Conservation (phyloP, 2,113 vertebrate species). For the Myrmecophaga tridactyla region DNA sequence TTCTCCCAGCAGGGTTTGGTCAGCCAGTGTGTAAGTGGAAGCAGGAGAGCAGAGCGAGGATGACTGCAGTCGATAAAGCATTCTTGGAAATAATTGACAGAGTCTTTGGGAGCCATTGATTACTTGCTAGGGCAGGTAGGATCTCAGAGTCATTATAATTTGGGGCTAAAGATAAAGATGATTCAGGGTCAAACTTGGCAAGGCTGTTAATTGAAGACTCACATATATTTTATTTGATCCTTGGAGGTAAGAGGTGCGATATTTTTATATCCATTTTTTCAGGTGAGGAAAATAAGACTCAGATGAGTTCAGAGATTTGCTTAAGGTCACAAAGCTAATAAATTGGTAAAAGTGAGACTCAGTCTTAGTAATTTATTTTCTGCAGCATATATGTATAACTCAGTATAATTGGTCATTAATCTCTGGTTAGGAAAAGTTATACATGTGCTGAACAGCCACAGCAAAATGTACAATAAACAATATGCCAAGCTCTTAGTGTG, state of each 20-base stretch:
- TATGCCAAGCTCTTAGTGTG: background rate
- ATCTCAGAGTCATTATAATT: slow-evolving; percentile 32
- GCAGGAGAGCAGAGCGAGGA: background rate
- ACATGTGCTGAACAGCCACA: background rate
- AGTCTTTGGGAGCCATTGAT: background rate
- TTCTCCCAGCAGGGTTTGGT: background rate
- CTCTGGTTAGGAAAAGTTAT: background rate
- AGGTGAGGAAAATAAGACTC: slow-evolving; percentile 14
- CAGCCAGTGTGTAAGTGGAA: background rate
- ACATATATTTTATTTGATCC: slow-evolving; percentile 1
- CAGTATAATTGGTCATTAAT: background rate
- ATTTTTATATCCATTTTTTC: slow-evolving; percentile 4
- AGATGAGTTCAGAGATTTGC: slow-evolving; percentile 9
- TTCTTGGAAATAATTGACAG: background rate
- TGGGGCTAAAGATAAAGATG: slow-evolving; percentile 35
- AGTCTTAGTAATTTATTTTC: slow-evolving; percentile 4
- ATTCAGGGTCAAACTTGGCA: background rate
- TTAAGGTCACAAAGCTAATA: slow-evolving; percentile 7
- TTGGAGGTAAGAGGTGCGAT: background rate
- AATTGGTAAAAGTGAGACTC: background rate
- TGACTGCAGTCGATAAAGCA: background rate
- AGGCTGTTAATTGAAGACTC: background rate
- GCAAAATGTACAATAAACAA: slow-evolving; percentile 14
- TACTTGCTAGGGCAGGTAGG: background rate
- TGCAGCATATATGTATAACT: background rate